Conservation (phyloP, 2,113 vertebrate genomes). For the Pterocles burchelli region DNA sequence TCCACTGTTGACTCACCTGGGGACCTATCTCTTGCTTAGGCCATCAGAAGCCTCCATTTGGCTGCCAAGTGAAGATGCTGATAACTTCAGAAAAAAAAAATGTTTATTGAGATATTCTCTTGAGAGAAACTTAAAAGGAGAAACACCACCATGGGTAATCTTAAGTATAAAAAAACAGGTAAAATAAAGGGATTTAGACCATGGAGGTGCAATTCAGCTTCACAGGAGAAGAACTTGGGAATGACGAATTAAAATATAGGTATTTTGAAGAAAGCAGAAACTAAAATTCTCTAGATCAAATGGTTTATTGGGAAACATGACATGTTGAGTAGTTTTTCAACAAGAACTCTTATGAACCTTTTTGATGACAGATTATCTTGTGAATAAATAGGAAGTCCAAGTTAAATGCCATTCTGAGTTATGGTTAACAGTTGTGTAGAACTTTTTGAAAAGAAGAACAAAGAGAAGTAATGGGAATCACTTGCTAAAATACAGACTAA, state of each 20-base stretch:
- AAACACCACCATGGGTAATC: not conserved
- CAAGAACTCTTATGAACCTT: not conserved
- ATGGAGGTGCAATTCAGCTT: not conserved
- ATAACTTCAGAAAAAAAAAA: not conserved
- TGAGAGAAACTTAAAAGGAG: not conserved
- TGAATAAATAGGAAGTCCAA: not conserved
- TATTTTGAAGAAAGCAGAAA: not conserved
- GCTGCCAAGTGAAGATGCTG: not conserved
- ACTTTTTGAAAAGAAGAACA: not conserved
- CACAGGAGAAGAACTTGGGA: not conserved
- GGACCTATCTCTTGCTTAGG: not conserved
- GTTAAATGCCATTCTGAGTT: not conserved
- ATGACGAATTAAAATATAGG: not conserved
- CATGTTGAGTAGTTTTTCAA: not conserved
- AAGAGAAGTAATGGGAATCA: not conserved
- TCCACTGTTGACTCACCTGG: not conserved
- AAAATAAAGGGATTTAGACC: not conserved
- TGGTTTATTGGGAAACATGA: not conserved
- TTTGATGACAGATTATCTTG: not conserved
- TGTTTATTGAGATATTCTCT: not conserved
- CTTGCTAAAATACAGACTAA: not conserved
- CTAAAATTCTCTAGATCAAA: not conserved
- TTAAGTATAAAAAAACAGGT: not conserved
- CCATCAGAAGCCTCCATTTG: not conserved
- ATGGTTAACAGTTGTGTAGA: not conserved